Conservation (phyloP, 1,140 invertebrate genomes). For the Carcinoscorpius rotundicauda region DNA sequence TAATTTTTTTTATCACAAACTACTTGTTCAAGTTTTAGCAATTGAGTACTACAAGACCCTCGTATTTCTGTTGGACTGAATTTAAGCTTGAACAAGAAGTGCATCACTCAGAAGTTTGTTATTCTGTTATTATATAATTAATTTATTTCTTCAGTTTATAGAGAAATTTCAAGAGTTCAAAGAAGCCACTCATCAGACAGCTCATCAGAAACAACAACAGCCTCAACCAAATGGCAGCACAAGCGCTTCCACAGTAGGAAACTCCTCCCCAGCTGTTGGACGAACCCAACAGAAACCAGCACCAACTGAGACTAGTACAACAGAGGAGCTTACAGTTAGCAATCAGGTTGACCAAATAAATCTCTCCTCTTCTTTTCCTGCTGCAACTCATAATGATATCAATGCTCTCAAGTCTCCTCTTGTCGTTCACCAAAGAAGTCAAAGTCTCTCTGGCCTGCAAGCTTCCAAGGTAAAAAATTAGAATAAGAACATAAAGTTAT, state of each 20-base stretch:
- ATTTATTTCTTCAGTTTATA: constrained; percentile 60
- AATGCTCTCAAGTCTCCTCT: constrained; percentile 27
- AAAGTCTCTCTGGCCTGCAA: constrained; percentile 41
- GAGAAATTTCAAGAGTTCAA: constrained; percentile 98
- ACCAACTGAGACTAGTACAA: too few species aligned
- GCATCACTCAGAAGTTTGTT: too few species aligned
- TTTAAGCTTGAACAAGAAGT: too few species aligned
- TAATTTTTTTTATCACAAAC: too few species aligned
- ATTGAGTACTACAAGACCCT: too few species aligned
- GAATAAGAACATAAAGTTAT: too few species aligned
- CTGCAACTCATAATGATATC: constrained; percentile 7
- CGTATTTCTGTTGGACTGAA: too few species aligned
- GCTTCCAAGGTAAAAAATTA: constrained; percentile 22
- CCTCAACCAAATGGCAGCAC: constrained; percentile 33
- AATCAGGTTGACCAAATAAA: neutral
- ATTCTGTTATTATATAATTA: neutral
- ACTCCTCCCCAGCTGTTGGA: neutral
- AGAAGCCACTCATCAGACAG: constrained; percentile 55
- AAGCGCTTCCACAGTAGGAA: neutral
- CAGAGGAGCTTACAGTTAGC: too few species aligned
- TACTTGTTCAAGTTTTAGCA: too few species aligned
- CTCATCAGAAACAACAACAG: constrained; percentile 23
- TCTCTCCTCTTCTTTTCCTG: neutral
- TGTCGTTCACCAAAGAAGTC: constrained; percentile 38
- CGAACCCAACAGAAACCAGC: neutral